Percentiles rank a stretch among this genome's conserved stretches.
phyloP scores from a whole-genome alignment of 2,797 vertebrate species.

The Trichosurus vulpecula region DNA sequence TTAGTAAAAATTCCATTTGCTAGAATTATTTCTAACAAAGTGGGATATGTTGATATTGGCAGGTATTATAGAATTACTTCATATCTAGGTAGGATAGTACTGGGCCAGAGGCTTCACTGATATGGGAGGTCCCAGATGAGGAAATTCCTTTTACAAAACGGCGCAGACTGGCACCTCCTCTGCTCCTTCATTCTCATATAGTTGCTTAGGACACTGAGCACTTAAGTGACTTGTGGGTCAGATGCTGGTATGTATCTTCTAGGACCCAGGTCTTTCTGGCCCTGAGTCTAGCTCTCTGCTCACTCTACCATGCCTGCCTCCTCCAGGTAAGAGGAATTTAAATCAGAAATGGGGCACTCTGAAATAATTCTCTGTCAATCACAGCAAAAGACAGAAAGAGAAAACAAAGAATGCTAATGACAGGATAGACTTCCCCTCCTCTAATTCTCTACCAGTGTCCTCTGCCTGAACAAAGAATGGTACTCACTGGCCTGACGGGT shows the following conservation, averaged over 20 bases:
- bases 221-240: background rate
- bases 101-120: background rate
- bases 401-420: background rate
- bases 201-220: background rate
- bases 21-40: background rate
- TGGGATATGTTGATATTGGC: background rate
- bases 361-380: background rate
- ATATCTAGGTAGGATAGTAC: background rate
- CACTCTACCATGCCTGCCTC: background rate
- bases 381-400: background rate
- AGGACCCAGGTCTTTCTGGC: background rate
- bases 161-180: background rate
- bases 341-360: background rate
- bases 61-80: background rate
- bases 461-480: background rate
- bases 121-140: background rate
- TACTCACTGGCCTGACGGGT: background rate
- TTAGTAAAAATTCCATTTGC: background rate
- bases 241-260: background rate
- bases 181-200: background rate
- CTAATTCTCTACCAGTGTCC: background rate
- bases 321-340: background rate
- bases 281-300: background rate
- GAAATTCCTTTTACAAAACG: background rate
- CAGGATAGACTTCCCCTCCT: background rate